Conservation (phyloP, 1,140 invertebrate species). For the Drosophila nigromelanica region DNA sequence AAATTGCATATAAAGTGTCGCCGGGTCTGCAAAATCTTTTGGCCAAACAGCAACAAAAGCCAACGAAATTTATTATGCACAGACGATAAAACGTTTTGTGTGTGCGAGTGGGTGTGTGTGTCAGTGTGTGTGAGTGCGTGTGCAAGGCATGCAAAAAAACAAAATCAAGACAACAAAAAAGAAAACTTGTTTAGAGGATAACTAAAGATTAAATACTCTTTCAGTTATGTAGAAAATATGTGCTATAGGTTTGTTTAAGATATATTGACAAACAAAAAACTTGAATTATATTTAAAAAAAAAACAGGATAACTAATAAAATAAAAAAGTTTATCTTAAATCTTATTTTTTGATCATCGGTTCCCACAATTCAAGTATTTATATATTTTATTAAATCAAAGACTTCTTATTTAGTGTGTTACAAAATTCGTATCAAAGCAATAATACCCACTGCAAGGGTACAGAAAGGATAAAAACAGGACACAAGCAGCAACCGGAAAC, state of each 20-base stretch:
- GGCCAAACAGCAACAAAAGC: constrained; percentile 35
- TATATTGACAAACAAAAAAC: no score
- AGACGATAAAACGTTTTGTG: constrained; percentile 78
- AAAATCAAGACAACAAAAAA: not conserved
- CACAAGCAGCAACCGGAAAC: constrained; percentile 60
- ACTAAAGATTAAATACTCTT: not conserved
- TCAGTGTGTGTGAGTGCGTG: constrained; percentile 24
- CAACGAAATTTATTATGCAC: constrained; percentile 77
- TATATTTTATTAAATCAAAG: no score
- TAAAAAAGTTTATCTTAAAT: no score
- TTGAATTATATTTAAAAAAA: no score
- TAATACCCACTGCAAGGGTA: not conserved
- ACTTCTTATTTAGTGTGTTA: not conserved
- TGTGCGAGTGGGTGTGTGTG: constrained; percentile 4
- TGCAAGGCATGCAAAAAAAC: constrained; percentile 5
- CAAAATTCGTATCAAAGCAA: not conserved
- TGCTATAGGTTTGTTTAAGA: no score
- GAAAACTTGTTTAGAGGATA: not conserved
- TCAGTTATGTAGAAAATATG: no score
- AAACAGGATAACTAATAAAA: no score
- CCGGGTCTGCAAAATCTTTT: constrained; percentile 26
- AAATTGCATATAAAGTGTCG: constrained; percentile 33
- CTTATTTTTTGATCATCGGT: no score
- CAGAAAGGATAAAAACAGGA: constrained; percentile 26
- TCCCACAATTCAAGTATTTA: no score